These are phyloP conservation scores for Corvus moneduloides DNA, from an alignment of 2,113 vertebrate genomes.

Conservation along the genomic window DNA sequence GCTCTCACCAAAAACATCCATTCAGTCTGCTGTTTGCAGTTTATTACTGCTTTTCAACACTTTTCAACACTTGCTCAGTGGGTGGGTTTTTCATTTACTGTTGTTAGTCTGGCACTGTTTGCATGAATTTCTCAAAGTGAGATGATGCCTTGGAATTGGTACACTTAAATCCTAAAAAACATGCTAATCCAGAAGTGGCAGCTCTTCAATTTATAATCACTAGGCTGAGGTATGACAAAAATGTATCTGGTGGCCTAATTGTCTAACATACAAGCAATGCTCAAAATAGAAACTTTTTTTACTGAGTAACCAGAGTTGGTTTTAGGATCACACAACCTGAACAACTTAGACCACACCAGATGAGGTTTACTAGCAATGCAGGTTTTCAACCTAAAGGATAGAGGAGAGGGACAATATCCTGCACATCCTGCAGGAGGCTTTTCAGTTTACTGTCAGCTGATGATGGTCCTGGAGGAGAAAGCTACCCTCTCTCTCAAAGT, in stretches of 20 bases:
- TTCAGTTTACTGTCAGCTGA: not conserved
- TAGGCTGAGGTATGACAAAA: not conserved
- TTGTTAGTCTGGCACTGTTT: not conserved
- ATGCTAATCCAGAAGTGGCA: not conserved
- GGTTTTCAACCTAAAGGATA: not conserved
- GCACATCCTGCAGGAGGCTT: not conserved
- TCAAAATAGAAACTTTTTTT: not conserved
- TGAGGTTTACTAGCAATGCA: not conserved
- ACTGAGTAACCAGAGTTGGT: not conserved
- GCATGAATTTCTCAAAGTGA: not conserved
- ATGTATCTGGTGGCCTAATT: not conserved
- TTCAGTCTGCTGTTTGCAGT: not conserved
- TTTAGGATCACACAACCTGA: not conserved
- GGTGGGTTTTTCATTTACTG: not conserved
- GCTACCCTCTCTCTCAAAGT: not conserved
- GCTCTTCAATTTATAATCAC: not conserved
- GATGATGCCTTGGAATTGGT: not conserved
- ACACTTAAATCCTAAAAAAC: not conserved
- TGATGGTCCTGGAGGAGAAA: not conserved
- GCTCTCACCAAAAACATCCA: not conserved
- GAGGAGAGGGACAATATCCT: not conserved
- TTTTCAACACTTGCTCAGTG: not conserved
- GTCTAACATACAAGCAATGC: not conserved
- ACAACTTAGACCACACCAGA: not conserved
- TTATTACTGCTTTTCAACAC: constrained; percentile 16